These are phyloP conservation scores for Corythaeola cristata DNA, from an alignment of 2,113 vertebrate genomes.

Conservation along the genomic window DNA sequence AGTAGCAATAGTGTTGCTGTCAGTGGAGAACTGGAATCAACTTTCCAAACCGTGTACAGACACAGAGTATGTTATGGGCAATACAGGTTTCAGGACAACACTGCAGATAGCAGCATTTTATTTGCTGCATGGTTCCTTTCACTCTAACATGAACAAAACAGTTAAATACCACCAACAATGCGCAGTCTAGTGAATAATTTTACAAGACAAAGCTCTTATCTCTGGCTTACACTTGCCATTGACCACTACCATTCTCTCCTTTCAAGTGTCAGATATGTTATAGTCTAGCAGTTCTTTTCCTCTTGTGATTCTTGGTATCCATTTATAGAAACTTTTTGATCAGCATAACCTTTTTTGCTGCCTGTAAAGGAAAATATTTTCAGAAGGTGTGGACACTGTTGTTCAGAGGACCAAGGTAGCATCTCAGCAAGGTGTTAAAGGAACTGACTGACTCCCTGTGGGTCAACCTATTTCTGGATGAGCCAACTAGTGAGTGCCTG, in stretches of 20 bases:
- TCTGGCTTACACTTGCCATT: neutral
- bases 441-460: neutral
- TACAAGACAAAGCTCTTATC: neutral
- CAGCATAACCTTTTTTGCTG: neutral
- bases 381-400: neutral
- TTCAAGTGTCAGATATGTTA: neutral
- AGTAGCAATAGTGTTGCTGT: neutral
- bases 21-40: neutral
- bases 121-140: neutral
- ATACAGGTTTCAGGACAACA: neutral
- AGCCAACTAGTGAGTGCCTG: neutral
- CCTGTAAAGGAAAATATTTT: neutral
- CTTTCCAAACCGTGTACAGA: neutral
- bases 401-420: neutral
- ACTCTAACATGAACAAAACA: neutral
- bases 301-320: neutral
- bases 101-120: neutral
- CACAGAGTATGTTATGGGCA: neutral
- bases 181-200: neutral
- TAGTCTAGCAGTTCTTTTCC: neutral
- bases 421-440: neutral
- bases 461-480: neutral
- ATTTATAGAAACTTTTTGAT: neutral
- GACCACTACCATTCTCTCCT: neutral
- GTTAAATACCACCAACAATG: neutral